Conservation (phyloP, 2,888 invertebrate genomes). For the Zonitis immaculata region DNA sequence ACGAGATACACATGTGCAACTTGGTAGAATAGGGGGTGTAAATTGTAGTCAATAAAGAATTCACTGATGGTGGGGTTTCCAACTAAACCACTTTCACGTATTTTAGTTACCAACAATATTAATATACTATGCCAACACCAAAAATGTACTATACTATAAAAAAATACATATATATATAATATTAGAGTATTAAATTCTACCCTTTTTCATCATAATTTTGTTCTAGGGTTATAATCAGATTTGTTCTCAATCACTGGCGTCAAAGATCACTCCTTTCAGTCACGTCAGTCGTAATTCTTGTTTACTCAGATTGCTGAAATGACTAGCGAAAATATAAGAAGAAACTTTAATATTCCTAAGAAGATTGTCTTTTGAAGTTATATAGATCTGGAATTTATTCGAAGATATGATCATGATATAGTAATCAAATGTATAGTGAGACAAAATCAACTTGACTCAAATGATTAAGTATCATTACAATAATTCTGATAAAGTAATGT, state of each 20-base stretch:
- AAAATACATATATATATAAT: neutral
- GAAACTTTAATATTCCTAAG: neutral
- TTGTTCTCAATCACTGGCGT: neutral
- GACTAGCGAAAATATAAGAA: neutral
- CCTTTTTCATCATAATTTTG: neutral
- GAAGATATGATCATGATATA: too few species aligned
- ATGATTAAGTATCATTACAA: too few species aligned
- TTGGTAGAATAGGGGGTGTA: slow-evolving; percentile 11
- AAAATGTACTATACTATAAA: neutral
- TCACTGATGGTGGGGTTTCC: slow-evolving; percentile 6
- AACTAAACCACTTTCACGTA: slow-evolving; percentile 1
- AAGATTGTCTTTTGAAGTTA: neutral
- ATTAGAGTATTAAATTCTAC: neutral
- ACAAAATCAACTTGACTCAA: too few species aligned
- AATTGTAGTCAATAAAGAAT: slow-evolving; percentile 22
- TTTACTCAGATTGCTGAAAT: neutral
- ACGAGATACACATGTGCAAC: slow-evolving; percentile 6
- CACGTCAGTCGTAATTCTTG: neutral
- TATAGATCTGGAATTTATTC: neutral
- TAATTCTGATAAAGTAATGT: neutral
- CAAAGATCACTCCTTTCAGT: neutral
- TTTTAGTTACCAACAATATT: neutral
- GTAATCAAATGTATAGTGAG: too few species aligned
- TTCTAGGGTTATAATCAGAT: neutral
- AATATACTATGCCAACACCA: neutral